Conservation (phyloP, 2,113 vertebrate genomes). For the Heterotis niloticus region DNA sequence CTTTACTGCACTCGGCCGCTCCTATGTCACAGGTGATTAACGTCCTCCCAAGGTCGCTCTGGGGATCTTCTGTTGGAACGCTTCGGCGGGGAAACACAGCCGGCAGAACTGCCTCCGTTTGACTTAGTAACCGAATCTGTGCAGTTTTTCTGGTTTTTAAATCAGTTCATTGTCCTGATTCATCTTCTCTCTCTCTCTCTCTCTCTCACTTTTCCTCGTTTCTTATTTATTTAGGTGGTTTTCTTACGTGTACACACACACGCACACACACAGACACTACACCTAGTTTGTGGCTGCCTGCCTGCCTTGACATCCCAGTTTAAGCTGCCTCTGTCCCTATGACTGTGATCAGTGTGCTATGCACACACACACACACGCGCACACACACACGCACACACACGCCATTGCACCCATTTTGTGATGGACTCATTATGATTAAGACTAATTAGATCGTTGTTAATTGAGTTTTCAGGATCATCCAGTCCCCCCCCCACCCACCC, state of each 20-base stretch:
- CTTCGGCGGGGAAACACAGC: too few species aligned
- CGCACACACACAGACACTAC: not conserved
- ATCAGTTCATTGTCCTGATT: too few species aligned
- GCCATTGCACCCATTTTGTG: not conserved
- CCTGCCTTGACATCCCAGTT: too few species aligned
- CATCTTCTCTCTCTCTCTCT: too few species aligned
- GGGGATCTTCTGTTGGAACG: too few species aligned
- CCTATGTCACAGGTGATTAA: slow-evolving; percentile 10
- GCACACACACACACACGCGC: not conserved
- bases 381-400: not conserved
- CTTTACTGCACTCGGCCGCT: not conserved
- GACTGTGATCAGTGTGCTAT: too few species aligned
- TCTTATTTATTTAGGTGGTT: too few species aligned
- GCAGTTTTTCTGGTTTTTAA: too few species aligned
- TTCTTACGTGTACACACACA: not conserved
- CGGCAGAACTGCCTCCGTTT: too few species aligned
- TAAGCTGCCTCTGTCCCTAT: too few species aligned
- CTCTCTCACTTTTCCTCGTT: too few species aligned
- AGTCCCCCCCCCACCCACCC: not conserved
- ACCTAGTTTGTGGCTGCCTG: not conserved
- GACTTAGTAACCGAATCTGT: too few species aligned
- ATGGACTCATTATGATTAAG: not conserved
- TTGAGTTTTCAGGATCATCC: not conserved
- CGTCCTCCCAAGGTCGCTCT: slow-evolving; percentile 13
- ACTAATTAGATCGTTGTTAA: slow-evolving; percentile 11